Base-by-base conservation (phyloP, 2,113 vertebrate genomes). In the Oryzias woworae region DNA sequence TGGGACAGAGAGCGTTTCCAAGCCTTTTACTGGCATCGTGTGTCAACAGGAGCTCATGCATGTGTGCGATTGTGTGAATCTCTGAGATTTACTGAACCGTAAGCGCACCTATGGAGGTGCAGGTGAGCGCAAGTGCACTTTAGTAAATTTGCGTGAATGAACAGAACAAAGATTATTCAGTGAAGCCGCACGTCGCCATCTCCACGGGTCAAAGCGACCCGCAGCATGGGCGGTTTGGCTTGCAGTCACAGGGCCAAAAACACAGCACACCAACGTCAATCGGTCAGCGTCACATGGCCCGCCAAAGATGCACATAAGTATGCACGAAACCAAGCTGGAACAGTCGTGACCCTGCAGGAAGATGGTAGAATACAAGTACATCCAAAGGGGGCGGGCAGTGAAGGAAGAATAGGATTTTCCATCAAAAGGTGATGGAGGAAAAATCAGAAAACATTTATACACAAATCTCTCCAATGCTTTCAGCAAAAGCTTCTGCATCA, bases 131-230 rank as follows among this genome's bases (percentile, higher is more conserved):
- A 23, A 24, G 16, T 23, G 41, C 14, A 44, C 22, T 31, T 18
- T 45, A 13, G 63, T 24, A 58, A 70, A 57, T 23, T 22, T 45
- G 45, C 28, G 26, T 22, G 20, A 41, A 16, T 53, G 43, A 69
- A 58, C 49, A 51, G 45, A 74, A 51, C 55, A 48, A 51, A 58
- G 17, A 47, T 48, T 56, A 24, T 61, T 53, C 50, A 3, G 36
- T 18, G 43, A 45, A 60, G 31, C 41, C 24, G 1, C 14, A 48
- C 49, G 46, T 53, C 22, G 28, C 18, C 57, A 47, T 28, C 71
- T 53, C 53, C 69, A 47, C 1, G 55, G 80, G 78, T 80, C 73
- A 79, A 83, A 75, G 80, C 82, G 77, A 83, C 85, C 71, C 79
- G 57, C 84, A 76, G 84, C 60, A 5, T 62, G 85, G 59, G 26